A percentile compares a stretch with the other conserved stretches of the same genome.
These are phyloP conservation scores for Tenodera sinensis DNA, from an alignment of 2,888 invertebrate genomes.

Conservation along the genomic window DNA sequence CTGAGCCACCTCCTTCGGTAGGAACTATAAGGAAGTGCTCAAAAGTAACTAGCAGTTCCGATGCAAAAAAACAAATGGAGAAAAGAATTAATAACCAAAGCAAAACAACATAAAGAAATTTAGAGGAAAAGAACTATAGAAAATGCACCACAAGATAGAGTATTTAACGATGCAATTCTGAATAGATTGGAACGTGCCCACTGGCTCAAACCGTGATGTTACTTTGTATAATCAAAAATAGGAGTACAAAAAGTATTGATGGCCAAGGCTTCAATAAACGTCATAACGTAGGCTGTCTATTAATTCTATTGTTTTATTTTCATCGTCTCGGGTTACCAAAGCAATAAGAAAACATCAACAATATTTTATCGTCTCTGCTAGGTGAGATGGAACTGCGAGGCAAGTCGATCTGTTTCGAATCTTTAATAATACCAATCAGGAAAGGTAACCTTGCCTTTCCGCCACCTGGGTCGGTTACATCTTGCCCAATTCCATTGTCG, in stretches of 20 bases:
- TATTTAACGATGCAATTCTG: neutral
- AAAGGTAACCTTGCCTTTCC: neutral
- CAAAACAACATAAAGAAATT: too few species aligned
- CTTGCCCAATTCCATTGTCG: neutral
- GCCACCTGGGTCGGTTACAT: neutral
- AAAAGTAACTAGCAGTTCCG: too few species aligned
- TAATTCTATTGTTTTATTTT: neutral
- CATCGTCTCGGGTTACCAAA: neutral
- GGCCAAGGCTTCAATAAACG: neutral
- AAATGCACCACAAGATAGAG: too few species aligned
- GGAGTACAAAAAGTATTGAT: neutral
- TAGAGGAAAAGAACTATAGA: too few species aligned
- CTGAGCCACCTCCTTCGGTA: too few species aligned
- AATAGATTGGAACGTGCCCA: neutral
- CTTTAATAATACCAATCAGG: conserved; percentile 1
- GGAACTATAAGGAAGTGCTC: too few species aligned
- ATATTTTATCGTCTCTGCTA: neutral
- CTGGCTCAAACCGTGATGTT: neutral
- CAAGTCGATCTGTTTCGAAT: conserved; percentile 1
- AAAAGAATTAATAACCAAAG: too few species aligned
- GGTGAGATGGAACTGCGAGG: neutral
- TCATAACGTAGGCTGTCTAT: neutral
- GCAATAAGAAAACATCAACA: neutral
- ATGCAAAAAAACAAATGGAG: too few species aligned
- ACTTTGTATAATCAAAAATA: neutral